Evolutionary conservation across 1,140 invertebrate species (phyloP).

Genomic region (Papilio machaon): DNA sequence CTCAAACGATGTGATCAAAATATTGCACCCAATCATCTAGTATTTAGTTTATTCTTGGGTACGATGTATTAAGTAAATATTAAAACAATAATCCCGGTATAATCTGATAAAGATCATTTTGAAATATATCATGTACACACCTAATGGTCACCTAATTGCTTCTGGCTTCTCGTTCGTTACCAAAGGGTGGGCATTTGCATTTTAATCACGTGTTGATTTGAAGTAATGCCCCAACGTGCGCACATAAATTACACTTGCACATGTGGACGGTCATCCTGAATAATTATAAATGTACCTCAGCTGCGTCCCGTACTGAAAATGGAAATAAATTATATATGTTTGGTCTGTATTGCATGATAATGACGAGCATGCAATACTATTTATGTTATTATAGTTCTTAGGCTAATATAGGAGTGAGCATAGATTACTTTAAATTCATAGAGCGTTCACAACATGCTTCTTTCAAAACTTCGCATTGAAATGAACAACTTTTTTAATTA

Average conservation of each 20-base stretch:
- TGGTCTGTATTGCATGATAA: background rate
- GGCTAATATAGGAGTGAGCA: no score
- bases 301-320: background rate
- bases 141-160: conserved; percentile 56
- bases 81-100: background rate
- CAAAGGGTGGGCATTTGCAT: conserved; percentile 71
- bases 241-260: conserved; percentile 51
- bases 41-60: no score
- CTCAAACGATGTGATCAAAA: no score
- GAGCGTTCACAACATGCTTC: no score
- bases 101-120: background rate
- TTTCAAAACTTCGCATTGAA: no score
- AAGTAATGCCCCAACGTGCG: conserved; percentile 60
- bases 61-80: background rate
- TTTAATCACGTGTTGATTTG: conserved; percentile 76
- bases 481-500: no score
- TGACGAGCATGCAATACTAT: background rate
- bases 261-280: conserved; percentile 39
- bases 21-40: no score
- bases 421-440: no score
- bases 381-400: no score
- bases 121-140: background rate
- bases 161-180: conserved; percentile 50
- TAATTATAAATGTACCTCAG: conserved; percentile 31
- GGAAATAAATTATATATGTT: conserved; percentile 20